Evolutionary conservation across 2,113 vertebrate species (phyloP), one percentile per base, ranked within the genome.

Genomic region (Odocoileus virginianus): DNA sequence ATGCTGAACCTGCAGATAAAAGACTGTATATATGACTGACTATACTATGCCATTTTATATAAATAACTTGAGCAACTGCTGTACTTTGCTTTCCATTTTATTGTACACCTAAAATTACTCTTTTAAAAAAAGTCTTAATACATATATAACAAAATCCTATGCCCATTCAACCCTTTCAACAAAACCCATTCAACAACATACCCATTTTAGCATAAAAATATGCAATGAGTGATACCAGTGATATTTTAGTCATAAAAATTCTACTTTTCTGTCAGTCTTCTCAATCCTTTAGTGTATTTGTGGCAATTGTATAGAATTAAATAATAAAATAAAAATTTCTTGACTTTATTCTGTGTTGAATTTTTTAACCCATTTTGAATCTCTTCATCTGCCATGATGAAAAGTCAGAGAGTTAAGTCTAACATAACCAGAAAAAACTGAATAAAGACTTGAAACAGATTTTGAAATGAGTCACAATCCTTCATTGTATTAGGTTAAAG

Each of bases 211-310:
- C 76, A 43, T 76, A 76, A 76, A 76, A 43, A 74, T 74, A 40
- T 40, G 36, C n/a, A 12, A 13, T 40, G n/a, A 40, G 19, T 74
- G 67, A 74, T 40, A 74, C 23, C 21, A 91, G 88, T 86, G 67
- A 79, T 74, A 91, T 78, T 95, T 95, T 89, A 91, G n/a, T n/a
- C 45, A 54, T 60, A 64, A 61, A 89, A 74, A 54, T 85, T 92
- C 33, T 79, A 28, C 36, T 92, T 36, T 33, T 78, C 7, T 33
- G 17, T 54, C 23, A 81, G 36, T 36, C 30, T 96, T 93, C 10
- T 30, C 15, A 14, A 43, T 47, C 16, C 78, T 16, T 50, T 43
- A 45, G 17, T 60, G 85, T 94, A 87, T 86, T 13, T 86, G 27
- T 1, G 9, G 15, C 79, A 92, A 50, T 45, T 55, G 12, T 94